Evolutionary conservation across 2,113 vertebrate genomes (phyloP).

Genomic region (Proterorhinus semilunaris): DNA sequence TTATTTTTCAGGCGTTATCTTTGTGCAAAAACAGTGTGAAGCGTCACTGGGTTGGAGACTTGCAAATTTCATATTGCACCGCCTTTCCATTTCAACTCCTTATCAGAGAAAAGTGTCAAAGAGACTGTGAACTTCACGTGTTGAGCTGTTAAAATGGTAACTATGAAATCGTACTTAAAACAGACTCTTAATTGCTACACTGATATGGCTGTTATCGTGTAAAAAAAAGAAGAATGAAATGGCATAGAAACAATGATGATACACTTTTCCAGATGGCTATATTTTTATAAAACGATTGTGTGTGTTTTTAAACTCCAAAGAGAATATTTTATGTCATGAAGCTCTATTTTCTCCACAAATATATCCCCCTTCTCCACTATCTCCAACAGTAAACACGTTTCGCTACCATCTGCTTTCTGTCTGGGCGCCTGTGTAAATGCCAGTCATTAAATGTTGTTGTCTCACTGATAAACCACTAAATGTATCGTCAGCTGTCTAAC

Average conservation of each 20-base stretch:
- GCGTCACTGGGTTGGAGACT: not conserved
- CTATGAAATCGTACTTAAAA: not conserved
- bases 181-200: not conserved
- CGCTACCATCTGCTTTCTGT: constrained; percentile 42
- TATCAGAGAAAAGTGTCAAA: not conserved
- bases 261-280: constrained; percentile 45
- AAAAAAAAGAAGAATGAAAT: constrained; percentile 17
- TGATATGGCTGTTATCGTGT: constrained; percentile 2
- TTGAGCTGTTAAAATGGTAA: not conserved
- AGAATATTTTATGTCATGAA: constrained; percentile 45
- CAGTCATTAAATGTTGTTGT: constrained; percentile 1
- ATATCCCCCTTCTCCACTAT: constrained; percentile 18
- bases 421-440: constrained; percentile 19
- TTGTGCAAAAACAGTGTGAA: constrained; percentile 4
- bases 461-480: constrained; percentile 18
- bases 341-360: constrained; percentile 34
- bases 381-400: constrained; percentile 35
- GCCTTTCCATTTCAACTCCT: not conserved
- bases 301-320: constrained; percentile 25
- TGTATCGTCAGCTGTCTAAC: not conserved
- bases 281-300: constrained; percentile 31
- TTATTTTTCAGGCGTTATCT: not conserved
- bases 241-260: not conserved
- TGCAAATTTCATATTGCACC: not conserved
- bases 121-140: not conserved